Conservation (phyloP, 2,797 vertebrate species). For the Meda fulgida region DNA sequence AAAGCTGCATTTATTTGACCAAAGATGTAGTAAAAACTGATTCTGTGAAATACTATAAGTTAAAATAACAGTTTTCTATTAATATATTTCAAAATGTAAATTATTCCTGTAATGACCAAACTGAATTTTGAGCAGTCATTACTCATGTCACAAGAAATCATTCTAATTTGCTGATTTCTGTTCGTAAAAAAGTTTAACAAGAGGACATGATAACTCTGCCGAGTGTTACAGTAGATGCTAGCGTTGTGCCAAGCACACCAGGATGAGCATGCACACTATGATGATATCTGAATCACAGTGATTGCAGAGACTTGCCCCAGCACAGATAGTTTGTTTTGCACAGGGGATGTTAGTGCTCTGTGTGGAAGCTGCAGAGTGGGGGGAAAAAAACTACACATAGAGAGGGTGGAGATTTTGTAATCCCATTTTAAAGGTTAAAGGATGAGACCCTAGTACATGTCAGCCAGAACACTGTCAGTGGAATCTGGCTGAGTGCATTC, state of each 20-base stretch:
- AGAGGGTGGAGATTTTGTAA: slow-evolving; percentile 2
- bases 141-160: neutral
- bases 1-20: neutral
- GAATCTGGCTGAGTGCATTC: slow-evolving; percentile 37
- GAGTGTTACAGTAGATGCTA: neutral
- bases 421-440: slow-evolving; percentile 27
- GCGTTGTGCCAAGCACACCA: neutral
- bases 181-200: neutral
- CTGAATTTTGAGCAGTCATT: neutral
- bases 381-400: neutral
- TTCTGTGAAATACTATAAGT: neutral
- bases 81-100: neutral
- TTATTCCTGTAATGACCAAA: neutral
- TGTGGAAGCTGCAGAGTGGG: neutral
- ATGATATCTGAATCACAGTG: slow-evolving; percentile 10
- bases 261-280: neutral
- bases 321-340: neutral
- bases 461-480: slow-evolving; percentile 3
- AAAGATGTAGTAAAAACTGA: neutral
- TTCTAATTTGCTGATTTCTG: neutral
- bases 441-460: neutral
- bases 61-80: neutral
- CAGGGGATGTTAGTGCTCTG: neutral
- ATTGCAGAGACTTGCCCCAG: slow-evolving; percentile 19
- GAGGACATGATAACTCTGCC: neutral